Conservation (phyloP, 37 sponge, comb jelly and placozoan species). For the Spongilla lacustris region DNA sequence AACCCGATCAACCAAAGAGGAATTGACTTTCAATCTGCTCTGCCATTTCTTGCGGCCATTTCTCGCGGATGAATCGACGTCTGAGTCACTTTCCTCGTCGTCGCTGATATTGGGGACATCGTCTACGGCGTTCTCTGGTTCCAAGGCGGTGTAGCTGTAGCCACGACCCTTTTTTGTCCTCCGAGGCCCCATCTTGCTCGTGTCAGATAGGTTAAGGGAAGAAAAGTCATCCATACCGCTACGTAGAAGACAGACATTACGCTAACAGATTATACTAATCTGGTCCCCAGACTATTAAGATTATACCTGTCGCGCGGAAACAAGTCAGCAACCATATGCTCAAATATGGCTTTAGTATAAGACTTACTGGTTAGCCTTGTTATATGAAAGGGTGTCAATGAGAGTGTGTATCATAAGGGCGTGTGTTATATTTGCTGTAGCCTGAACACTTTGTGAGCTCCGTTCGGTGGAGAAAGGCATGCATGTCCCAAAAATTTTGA, state of each 20-base stretch:
- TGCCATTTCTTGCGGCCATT: constrained; percentile 37
- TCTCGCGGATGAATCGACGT: not conserved
- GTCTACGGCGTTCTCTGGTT: constrained; percentile 13
- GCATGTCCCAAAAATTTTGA: no score
- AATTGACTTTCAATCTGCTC: constrained; percentile 34
- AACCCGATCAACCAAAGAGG: constrained; percentile 30
- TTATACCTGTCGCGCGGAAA: not conserved
- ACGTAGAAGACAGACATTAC: not conserved
- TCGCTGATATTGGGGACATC: constrained; percentile 38
- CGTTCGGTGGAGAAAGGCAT: no score
- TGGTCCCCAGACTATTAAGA: no score
- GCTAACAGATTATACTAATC: not conserved
- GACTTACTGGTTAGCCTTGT: no score
- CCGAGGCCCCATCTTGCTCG: not conserved
- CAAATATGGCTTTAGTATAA: no score
- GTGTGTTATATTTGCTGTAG: no score
- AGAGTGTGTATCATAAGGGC: no score
- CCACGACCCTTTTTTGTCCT: constrained; percentile 15
- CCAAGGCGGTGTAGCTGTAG: constrained; percentile 9
- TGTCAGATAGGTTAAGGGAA: constrained; percentile 36
- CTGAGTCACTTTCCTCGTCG: constrained; percentile 6
- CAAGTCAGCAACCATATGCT: no score
- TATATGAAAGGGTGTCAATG: no score
- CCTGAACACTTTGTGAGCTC: no score
- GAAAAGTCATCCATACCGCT: constrained; percentile 36